Evolutionary conservation across 1,140 invertebrate species (phyloP), one percentile per base, ranked within the genome.

Genomic region (Magallana gigas): DNA sequence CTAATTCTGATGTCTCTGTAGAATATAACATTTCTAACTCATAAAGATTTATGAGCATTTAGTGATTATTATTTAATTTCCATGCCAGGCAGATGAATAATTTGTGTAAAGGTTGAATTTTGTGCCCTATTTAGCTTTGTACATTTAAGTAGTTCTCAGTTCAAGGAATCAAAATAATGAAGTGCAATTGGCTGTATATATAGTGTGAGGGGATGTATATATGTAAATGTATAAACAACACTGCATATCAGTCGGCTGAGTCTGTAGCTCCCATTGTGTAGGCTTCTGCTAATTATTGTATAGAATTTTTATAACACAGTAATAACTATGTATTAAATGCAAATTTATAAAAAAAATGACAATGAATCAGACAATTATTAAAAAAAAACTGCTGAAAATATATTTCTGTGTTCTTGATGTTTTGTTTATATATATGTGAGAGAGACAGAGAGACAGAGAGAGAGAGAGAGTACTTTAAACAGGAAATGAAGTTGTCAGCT

Each of bases 311-410:
- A 29, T 76, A 76, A 76, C 68, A 76, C 68, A 76, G 36, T 76
- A 76, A 76, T 76, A 76, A 76, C 68, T 76, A 12, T 76, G 68
- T 76, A 76, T 76, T 76, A 36, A 76, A 76, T 76, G 68, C 68
- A 76, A 76, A 76, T 76, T 48, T 76, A 76, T 76, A 36, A 76
- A 64, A 76, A 64, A 64, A 76, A 76, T 76, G 68, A 76, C 68
- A 76, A 76, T 76, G 68, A 76, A 76, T 29, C 68, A 76, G 68
- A 76, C 68, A 76, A 76, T 76, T 76, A 76, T 76, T 76, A 76
- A 76, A 62, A 76, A 62, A 76, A 76, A 76, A 76, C 68, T 76
- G 68, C 68, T 76, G 68, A 29, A 76, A 76, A 76, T 76, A 76
- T 76, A 4, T 71, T 71, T 71, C 36, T 71, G 68, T 71, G 23